Evolutionary conservation across 2,888 invertebrate species (phyloP).

Genomic region (Bimastos eiseni): DNA sequence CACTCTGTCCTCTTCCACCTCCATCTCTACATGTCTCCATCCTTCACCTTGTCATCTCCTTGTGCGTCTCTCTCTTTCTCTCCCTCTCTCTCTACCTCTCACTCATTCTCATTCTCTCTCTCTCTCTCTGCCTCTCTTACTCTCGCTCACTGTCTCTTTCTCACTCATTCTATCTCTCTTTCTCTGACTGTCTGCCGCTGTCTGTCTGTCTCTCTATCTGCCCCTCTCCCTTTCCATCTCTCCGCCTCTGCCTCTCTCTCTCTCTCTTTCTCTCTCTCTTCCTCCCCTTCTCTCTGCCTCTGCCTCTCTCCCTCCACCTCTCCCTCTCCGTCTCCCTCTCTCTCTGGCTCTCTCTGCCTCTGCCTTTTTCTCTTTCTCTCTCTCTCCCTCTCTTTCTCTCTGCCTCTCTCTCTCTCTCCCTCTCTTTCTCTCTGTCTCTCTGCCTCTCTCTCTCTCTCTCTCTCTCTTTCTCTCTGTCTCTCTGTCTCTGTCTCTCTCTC

Average conservation of each 20-base stretch:
- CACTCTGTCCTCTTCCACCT: background rate
- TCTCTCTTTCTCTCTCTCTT: background rate
- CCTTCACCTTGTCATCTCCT: background rate
- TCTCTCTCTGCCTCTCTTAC: background rate
- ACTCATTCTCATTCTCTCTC: background rate
- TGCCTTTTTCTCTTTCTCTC: background rate
- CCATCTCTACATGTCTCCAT: background rate
- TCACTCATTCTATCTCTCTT: background rate
- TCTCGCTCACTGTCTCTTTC: background rate
- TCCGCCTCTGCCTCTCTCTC: background rate
- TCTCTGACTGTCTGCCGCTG: too few species aligned
- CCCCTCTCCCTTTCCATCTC: background rate
- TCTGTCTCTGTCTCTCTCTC: background rate
- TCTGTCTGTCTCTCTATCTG: background rate
- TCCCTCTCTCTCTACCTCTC: too few species aligned
- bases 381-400: background rate
- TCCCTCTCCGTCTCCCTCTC: background rate
- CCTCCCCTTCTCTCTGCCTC: background rate
- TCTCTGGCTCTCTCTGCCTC: background rate
- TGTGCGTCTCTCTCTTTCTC: slow-evolving; percentile 9
- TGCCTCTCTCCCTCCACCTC: background rate
- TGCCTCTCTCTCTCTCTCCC: background rate
- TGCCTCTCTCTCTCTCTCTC: background rate
- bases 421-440: background rate
- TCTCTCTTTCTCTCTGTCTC: background rate